These are phyloP conservation scores for Stigmatopora argus DNA, from an alignment of 2,113 vertebrate genomes.

Conservation along the genomic window DNA sequence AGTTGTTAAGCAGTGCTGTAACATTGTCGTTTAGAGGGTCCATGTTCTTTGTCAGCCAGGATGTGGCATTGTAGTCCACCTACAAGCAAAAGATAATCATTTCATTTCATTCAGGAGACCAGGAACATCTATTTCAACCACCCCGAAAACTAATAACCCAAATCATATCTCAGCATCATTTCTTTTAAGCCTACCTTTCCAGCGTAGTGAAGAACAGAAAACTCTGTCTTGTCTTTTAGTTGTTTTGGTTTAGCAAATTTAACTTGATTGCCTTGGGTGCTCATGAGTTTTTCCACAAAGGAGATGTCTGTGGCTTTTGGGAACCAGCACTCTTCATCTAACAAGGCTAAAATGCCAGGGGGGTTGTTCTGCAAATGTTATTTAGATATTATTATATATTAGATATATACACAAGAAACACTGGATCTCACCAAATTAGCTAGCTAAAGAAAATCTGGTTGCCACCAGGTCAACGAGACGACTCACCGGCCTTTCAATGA, in stretches of 20 bases:
- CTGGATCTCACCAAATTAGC: neutral
- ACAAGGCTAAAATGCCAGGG: conserved; percentile 86
- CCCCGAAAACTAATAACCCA: neutral
- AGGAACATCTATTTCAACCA: neutral
- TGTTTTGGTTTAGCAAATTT: conserved; percentile 94
- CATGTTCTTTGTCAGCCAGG: conserved; percentile 98
- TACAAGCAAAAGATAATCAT: conserved; percentile 41
- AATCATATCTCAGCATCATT: neutral
- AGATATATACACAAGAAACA: neutral
- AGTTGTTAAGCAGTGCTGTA: conserved; percentile 82
- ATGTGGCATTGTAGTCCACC: conserved; percentile 87
- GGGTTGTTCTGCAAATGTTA: conserved; percentile 82
- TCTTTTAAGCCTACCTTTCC: conserved; percentile 74
- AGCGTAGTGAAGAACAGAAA: conserved; percentile 88
- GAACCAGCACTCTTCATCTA: conserved; percentile 98
- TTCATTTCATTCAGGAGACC: neutral
- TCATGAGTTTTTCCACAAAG: conserved; percentile 89
- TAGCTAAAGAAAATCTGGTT: neutral
- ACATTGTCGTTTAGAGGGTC: conserved; percentile 94
- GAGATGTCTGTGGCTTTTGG: conserved; percentile 93
- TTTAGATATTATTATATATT: neutral
- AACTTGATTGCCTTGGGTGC: conserved; percentile 83
- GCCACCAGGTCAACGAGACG: neutral
- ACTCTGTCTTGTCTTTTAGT: conserved; percentile 92
- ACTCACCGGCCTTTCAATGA: conserved; percentile 81